These are phyloP conservation scores for Canis aureus DNA, from an alignment of 2,113 vertebrate species.

Conservation along the genomic window DNA sequence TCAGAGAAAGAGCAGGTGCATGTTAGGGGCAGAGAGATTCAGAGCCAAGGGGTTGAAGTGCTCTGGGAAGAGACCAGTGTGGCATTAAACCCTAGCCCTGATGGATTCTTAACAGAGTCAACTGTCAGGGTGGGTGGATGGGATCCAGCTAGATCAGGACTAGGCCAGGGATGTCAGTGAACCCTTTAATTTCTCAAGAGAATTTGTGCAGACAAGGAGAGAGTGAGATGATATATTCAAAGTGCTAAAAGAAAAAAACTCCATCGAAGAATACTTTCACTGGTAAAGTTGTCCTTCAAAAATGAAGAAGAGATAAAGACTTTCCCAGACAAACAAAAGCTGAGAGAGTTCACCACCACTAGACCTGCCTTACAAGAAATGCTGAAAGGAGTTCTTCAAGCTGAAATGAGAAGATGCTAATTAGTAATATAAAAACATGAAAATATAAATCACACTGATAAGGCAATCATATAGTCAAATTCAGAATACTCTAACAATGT, in stretches of 20 bases:
- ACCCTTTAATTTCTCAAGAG: not conserved
- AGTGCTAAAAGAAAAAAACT: slow-evolving; percentile 3
- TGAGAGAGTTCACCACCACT: not conserved
- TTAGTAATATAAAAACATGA: not conserved
- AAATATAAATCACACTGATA: not conserved
- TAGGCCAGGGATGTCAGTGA: not conserved
- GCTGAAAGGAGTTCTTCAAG: not conserved
- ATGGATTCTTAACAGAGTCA: not conserved
- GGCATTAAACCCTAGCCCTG: not conserved
- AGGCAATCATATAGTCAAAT: not conserved
- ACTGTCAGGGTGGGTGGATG: not conserved
- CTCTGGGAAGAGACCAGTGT: not conserved
- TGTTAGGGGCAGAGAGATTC: not conserved
- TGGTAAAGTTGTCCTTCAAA: not conserved
- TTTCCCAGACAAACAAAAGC: not conserved
- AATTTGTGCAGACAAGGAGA: not conserved
- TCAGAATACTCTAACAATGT: not conserved
- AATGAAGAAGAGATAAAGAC: not conserved
- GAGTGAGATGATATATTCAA: not conserved
- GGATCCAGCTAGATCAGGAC: not conserved
- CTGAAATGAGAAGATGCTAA: not conserved
- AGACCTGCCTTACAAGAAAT: not conserved
- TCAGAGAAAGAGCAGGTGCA: not conserved
- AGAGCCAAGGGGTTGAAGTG: not conserved
- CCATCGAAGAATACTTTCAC: not conserved